phyloP scores from a whole-genome alignment of 2,888 invertebrate species.

The Archips xylosteana region DNA sequence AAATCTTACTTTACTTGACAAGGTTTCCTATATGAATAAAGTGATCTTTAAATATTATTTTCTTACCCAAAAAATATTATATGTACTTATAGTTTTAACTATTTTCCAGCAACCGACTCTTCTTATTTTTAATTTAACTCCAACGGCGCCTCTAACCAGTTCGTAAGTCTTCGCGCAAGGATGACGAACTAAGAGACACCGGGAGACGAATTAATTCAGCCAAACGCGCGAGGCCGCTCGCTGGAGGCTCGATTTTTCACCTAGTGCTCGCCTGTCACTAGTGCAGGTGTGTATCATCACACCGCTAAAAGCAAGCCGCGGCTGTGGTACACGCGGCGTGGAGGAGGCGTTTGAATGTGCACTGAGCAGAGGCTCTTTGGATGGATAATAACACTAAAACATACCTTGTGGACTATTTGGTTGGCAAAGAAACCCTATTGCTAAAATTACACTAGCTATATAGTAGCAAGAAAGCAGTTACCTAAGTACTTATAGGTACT shows the following conservation, averaged over 20 bases:
- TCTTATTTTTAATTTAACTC: no score
- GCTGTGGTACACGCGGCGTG: conserved; percentile 42
- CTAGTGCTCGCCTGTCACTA: conserved; percentile 82
- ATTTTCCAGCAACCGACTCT: no score
- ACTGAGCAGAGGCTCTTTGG: no score
- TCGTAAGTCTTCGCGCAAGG: conserved; percentile 45
- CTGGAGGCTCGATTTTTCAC: conserved; percentile 74
- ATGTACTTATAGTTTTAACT: no score
- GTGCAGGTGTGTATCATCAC: conserved; percentile 75
- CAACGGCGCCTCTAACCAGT: background rate
- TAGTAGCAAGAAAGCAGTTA: no score
- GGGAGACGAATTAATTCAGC: conserved; percentile 83
- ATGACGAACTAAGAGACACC: conserved; percentile 79
- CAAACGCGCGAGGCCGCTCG: conserved; percentile 56
- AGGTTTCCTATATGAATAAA: no score
- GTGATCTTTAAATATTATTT: no score
- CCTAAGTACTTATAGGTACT: no score
- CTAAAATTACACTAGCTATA: no score
- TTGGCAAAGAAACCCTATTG: background rate
- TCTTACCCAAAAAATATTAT: no score
- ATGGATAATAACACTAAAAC: no score
- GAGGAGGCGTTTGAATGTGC: conserved; percentile 49
- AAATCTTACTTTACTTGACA: no score
- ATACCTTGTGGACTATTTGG: background rate
- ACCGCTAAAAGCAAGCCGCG: conserved; percentile 64